Conservation (phyloP, 2,888 invertebrate genomes). For the Plutella xylostella region DNA sequence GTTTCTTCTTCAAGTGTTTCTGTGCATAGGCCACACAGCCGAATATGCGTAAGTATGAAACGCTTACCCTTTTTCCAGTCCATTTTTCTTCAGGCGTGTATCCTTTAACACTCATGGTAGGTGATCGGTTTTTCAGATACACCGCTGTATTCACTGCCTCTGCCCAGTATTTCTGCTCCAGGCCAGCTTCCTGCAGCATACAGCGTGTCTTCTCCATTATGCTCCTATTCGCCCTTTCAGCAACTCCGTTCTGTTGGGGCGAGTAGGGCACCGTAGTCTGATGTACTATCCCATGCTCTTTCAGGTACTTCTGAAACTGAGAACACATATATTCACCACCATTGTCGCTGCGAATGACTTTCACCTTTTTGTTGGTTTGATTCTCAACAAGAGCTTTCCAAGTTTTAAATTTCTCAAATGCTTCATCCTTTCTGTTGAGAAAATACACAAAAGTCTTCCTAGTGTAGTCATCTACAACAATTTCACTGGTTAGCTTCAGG, state of each 20-base stretch:
- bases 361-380: slow-evolving; percentile 15
- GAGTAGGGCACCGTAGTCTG: slow-evolving; percentile 22
- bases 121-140: slow-evolving; percentile 16
- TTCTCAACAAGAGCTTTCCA: slow-evolving; percentile 19
- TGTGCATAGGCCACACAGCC: slow-evolving; percentile 17
- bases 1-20: slow-evolving; percentile 13
- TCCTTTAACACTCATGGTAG: slow-evolving; percentile 15
- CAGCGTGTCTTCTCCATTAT: slow-evolving; percentile 15
- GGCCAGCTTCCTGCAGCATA: slow-evolving; percentile 15
- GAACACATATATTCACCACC: slow-evolving; percentile 18
- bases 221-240: slow-evolving; percentile 22
- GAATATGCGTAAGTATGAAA: slow-evolving; percentile 15
- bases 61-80: slow-evolving; percentile 12
- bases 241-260: slow-evolving; percentile 27
- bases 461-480: slow-evolving; percentile 11
- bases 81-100: slow-evolving; percentile 16
- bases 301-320: slow-evolving; percentile 14
- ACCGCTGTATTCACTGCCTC: slow-evolving; percentile 17
- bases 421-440: slow-evolving; percentile 10
- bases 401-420: slow-evolving; percentile 10
- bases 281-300: slow-evolving; percentile 21
- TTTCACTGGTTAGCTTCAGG: neutral
- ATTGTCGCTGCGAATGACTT: slow-evolving; percentile 16
- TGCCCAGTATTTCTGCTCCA: slow-evolving; percentile 16
- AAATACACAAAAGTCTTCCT: slow-evolving; percentile 16